Evolutionary conservation across 2,113 vertebrate species (phyloP).

Genomic region (Thymallus thymallus): DNA sequence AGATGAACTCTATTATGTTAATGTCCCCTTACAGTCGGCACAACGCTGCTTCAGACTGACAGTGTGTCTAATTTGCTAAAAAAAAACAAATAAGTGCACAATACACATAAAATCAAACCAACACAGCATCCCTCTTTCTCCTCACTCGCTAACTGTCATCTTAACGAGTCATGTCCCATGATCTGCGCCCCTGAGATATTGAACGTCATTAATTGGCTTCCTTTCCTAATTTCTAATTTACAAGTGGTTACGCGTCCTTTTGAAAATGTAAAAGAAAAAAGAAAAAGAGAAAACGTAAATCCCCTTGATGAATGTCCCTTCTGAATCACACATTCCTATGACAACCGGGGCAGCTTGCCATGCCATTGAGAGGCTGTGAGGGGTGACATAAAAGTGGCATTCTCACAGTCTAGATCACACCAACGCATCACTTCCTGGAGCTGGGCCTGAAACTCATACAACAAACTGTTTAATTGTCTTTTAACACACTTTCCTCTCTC

Average conservation of each 20-base stretch:
- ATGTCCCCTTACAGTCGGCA: too few relatives aligned
- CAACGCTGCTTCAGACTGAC: background rate
- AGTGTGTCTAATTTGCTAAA: background rate
- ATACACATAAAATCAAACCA: background rate
- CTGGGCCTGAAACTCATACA: constrained; percentile 7
- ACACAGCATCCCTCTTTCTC: background rate
- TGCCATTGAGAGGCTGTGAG: constrained; percentile 63
- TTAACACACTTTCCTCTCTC: background rate
- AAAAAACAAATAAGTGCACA: background rate
- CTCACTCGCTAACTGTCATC: constrained; percentile 17
- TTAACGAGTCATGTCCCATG: constrained; percentile 28
- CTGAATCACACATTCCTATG: constrained; percentile 68
- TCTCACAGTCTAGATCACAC: constrained; percentile 48
- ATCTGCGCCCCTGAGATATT: constrained; percentile 54
- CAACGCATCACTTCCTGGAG: constrained; percentile 40
- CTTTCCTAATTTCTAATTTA: constrained; percentile 51
- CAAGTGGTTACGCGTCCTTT: constrained; percentile 56
- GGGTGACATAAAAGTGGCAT: constrained; percentile 58
- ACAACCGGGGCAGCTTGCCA: constrained; percentile 68
- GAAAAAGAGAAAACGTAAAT: constrained; percentile 57
- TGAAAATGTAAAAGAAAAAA: constrained; percentile 25
- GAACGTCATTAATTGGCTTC: constrained; percentile 63
- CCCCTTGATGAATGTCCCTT: constrained; percentile 71
- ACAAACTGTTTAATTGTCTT: too few relatives aligned
- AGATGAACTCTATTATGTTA: too few relatives aligned